Evolutionary conservation across 2,113 vertebrate species (phyloP), one percentile per base, ranked within the genome.

Genomic region (Siniperca knerii): DNA sequence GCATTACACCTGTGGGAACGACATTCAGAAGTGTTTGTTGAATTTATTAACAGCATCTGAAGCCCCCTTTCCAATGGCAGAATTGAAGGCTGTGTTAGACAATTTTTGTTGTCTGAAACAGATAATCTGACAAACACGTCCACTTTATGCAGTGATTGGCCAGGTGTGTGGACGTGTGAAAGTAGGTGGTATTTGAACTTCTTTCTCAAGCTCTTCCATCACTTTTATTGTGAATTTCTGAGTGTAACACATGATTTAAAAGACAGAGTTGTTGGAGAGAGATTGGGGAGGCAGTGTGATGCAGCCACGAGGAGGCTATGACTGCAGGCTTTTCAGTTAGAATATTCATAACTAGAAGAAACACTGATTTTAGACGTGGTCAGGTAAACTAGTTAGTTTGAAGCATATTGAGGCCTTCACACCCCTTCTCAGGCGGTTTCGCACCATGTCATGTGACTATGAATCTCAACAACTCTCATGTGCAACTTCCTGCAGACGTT

Each of bases 401-500:
- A 78, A 77, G 67, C 71, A 73, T 58, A 79, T 48, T 54, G 18
- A 81, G 18, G 54, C 37, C 18, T 79, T 81, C 69, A 69, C 62
- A 69, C 6, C 8, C 21, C 33, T 87, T 79, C 8, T 48, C n/a
- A 16, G 23, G 15, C 67, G n/a, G 3, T 52, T 79, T 70, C 37
- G 16, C 8, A 50, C 52, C 23, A 76, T 69, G 65, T 70, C 0
- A 25, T 42, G 7, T 72, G 25, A 62, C 42, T 48, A 4, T 76
- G n/a, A 52, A 4, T 10, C 37, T 54, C 1, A 52, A 40, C 44
- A 65, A 57, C 37, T 25, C 11, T 35, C 0, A 29, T 33, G 21
- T 75, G 5, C 16, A 52, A n/a, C 70, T 57, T 62, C 23, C 6
- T 52, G 55, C 16, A 21, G 21, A 60, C 0, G 23, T 48, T 48